A percentile compares a stretch with the other conserved stretches of the same genome.
These are phyloP conservation scores for Acleris emargana DNA, from an alignment of 2,888 invertebrate species.

Conservation along the genomic window DNA sequence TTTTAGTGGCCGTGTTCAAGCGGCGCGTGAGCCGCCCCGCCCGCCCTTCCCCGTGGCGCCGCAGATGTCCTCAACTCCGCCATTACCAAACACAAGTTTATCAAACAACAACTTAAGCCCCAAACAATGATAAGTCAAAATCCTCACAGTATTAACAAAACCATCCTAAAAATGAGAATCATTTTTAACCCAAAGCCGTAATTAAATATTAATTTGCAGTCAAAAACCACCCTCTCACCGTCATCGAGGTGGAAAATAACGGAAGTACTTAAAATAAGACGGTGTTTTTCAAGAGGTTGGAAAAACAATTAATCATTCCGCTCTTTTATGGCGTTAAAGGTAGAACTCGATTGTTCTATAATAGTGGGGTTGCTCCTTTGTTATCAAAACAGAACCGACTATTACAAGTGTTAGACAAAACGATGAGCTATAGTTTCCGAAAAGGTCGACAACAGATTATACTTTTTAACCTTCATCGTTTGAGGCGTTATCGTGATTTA, in stretches of 20 bases:
- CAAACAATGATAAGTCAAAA: background rate
- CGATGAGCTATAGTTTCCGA: conserved; percentile 46
- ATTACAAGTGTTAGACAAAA: conserved; percentile 41
- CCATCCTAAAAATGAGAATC: conserved; percentile 53
- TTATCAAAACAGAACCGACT: conserved; percentile 52
- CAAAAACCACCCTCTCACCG: conserved; percentile 74
- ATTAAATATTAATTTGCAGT: conserved; percentile 79
- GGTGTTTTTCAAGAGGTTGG: conserved; percentile 81
- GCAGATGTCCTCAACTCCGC: background rate
- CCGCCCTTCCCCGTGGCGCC: conserved; percentile 11
- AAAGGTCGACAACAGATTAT: conserved; percentile 49
- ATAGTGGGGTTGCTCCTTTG: conserved; percentile 73
- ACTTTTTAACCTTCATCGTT: conserved; percentile 53
- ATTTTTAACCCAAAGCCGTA: conserved; percentile 65
- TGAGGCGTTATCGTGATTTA: conserved; percentile 47
- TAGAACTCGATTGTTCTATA: conserved; percentile 77
- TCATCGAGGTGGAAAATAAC: conserved; percentile 81
- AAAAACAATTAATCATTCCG: conserved; percentile 81
- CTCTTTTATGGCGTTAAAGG: conserved; percentile 78
- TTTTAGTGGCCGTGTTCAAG: conserved; percentile 75
- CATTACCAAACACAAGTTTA: background rate
- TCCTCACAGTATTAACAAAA: conserved; percentile 15
- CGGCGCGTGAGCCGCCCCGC: conserved; percentile 54
- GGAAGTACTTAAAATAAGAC: conserved; percentile 81
- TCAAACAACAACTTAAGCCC: background rate